Conservation (phyloP, 2,797 vertebrate genomes). For the Argya squamiceps region DNA sequence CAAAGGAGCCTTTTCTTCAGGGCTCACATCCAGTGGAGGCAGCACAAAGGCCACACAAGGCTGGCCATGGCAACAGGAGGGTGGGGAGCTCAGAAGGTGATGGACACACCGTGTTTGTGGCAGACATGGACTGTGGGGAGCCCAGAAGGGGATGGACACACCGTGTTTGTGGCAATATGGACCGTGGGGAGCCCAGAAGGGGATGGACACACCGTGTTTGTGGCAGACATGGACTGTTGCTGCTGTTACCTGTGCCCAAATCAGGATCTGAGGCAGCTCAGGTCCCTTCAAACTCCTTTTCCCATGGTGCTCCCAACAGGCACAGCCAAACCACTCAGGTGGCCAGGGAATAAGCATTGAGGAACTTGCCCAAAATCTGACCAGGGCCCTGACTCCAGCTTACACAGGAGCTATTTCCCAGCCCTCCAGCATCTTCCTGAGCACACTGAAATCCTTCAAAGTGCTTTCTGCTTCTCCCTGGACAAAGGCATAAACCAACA, state of each 20-base stretch:
- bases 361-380: background rate
- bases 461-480: background rate
- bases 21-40: background rate
- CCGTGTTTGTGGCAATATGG: accelerated
- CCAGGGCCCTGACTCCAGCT: background rate
- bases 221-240: background rate
- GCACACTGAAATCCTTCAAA: background rate
- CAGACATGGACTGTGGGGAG: background rate
- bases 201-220: accelerated
- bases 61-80: background rate
- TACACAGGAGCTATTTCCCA: background rate
- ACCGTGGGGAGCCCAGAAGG: background rate
- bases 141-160: accelerated
- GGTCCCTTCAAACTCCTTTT: background rate
- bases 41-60: background rate
- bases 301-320: accelerated
- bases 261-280: background rate
- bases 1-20: background rate
- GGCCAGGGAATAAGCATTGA: background rate
- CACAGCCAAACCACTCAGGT: accelerated
- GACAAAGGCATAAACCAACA: background rate
- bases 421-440: background rate
- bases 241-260: background rate
- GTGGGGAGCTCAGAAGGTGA: background rate
- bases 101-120: accelerated